Conservation (phyloP, 1,140 invertebrate species). For the Aphis craccivora region DNA sequence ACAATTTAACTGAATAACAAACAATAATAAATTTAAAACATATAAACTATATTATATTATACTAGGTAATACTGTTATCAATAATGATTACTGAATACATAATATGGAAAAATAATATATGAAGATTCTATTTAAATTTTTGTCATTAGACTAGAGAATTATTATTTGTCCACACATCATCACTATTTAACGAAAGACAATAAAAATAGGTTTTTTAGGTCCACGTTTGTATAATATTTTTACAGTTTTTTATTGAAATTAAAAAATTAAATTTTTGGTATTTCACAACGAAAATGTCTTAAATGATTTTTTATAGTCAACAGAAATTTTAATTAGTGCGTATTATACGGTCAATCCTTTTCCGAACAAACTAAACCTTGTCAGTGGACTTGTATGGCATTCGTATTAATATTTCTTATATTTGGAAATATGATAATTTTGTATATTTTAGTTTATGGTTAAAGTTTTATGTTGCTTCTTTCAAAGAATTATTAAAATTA, state of each 20-base stretch:
- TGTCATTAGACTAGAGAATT: background rate
- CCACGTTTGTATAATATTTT: background rate
- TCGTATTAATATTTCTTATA: background rate
- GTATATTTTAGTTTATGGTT: background rate
- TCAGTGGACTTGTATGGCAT: background rate
- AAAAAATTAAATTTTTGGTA: background rate
- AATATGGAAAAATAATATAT: too few species aligned
- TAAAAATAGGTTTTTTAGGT: background rate
- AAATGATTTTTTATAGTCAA: background rate
- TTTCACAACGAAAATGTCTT: background rate
- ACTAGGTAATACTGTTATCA: too few species aligned
- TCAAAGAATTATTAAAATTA: slow-evolving; percentile 11
- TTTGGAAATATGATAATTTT: background rate
- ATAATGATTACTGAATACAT: too few species aligned
- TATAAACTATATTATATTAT: too few species aligned
- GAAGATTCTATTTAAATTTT: background rate
- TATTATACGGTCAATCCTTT: background rate
- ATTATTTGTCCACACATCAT: background rate
- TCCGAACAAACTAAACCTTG: background rate
- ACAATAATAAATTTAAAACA: too few species aligned
- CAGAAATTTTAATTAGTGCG: background rate
- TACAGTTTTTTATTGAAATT: background rate
- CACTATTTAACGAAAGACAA: background rate
- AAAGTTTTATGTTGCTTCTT: background rate
- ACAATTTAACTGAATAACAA: background rate